Evolutionary conservation across 2,113 vertebrate genomes (phyloP).

Genomic region (human (Homo sapiens)): DNA sequence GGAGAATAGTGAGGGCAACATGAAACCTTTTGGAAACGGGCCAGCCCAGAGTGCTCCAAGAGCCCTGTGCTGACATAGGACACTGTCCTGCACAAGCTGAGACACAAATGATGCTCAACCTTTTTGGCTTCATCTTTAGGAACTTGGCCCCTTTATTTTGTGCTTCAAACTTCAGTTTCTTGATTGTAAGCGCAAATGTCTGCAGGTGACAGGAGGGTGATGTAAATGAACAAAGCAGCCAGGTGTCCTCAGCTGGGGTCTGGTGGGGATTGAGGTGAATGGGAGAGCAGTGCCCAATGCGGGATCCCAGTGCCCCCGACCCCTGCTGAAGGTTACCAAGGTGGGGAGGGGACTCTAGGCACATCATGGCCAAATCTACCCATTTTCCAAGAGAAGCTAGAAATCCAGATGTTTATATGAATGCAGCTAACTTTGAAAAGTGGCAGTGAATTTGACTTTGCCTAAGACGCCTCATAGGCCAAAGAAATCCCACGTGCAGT

Average conservation of each 20-base stretch:
- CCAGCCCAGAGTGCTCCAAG: too few species aligned
- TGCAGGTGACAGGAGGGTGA: not conserved
- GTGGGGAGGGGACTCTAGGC: not conserved
- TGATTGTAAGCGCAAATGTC: not conserved
- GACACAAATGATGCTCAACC: too few species aligned
- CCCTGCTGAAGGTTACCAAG: not conserved
- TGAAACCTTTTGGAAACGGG: not conserved
- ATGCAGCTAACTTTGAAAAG: not conserved
- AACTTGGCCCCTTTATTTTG: not conserved
- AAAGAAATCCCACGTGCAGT: not conserved
- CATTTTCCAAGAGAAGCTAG: not conserved
- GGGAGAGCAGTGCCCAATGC: fast-evolving
- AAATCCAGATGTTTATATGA: not conserved
- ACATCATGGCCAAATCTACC: not conserved
- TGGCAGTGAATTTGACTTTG: not conserved
- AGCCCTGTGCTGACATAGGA: not conserved
- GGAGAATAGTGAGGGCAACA: not conserved
- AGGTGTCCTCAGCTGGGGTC: not conserved
- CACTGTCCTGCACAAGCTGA: fast-evolving
- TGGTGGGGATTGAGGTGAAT: too few species aligned
- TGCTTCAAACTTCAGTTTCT: not conserved
- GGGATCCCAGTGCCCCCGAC: not conserved
- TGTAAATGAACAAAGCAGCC: not conserved
- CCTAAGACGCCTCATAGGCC: not conserved
- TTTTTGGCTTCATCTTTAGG: not conserved